Conservation (phyloP, 53 echinoderm and acorn worm genomes). For the Paelopatides confundens region DNA sequence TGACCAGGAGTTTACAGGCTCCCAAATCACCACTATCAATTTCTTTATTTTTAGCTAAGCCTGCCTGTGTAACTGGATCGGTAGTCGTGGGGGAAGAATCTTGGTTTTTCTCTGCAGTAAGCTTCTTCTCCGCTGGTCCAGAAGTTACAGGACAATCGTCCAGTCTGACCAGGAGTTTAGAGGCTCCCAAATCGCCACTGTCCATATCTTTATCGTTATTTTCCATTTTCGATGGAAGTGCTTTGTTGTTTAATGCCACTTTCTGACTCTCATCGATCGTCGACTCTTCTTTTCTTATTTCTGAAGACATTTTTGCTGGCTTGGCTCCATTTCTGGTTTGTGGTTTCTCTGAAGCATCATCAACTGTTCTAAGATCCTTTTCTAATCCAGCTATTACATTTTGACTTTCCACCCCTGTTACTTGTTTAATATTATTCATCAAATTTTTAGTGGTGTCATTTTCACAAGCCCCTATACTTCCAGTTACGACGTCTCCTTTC, state of each 20-base stretch:
- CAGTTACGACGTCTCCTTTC: too few relatives aligned
- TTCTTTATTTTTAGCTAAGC: conserved; percentile 7
- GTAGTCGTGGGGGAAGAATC: background rate
- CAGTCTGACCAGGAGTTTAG: background rate
- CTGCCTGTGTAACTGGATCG: conserved; percentile 14
- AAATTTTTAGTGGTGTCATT: too few relatives aligned
- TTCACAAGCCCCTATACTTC: too few relatives aligned
- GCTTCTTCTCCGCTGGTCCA: background rate
- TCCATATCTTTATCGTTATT: background rate
- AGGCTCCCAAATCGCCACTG: too few relatives aligned
- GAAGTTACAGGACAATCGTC: background rate
- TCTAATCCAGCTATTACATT: too few relatives aligned
- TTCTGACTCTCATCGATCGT: background rate
- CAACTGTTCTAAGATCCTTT: too few relatives aligned
- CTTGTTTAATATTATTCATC: too few relatives aligned
- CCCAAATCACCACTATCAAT: background rate
- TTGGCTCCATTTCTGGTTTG: too few relatives aligned
- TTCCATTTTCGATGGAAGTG: background rate
- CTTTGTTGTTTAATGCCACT: background rate
- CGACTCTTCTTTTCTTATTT: background rate
- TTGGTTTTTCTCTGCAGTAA: background rate
- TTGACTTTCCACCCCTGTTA: too few relatives aligned
- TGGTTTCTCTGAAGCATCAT: too few relatives aligned
- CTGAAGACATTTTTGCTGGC: too few relatives aligned
- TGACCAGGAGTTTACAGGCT: background rate